Percentiles rank a stretch among this genome's conserved stretches.
These are phyloP conservation scores for Cryptophagus acutangulus DNA, from an alignment of 2,888 invertebrate species.

Conservation along the genomic window DNA sequence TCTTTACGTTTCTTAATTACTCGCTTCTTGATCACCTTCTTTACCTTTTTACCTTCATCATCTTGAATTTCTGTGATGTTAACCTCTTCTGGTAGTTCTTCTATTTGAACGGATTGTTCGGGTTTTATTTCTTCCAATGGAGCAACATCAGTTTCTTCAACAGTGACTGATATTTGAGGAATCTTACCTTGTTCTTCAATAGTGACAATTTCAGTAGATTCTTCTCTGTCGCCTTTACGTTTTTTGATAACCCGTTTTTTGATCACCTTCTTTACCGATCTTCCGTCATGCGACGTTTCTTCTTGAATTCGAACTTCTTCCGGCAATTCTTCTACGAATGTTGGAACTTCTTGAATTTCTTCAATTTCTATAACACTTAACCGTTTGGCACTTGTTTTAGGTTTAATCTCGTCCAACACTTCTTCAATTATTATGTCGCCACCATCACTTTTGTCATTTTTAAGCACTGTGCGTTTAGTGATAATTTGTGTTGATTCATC, in stretches of 20 bases:
- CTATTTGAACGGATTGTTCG: conserved; percentile 41
- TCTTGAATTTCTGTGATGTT: conserved; percentile 40
- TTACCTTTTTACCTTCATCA: conserved; percentile 20
- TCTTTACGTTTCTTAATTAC: conserved; percentile 45
- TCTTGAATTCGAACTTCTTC: conserved; percentile 33
- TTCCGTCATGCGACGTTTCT: conserved; percentile 32
- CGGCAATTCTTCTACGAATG: conserved; percentile 28
- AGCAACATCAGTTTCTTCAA: conserved; percentile 29
- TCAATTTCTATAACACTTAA: conserved; percentile 37
- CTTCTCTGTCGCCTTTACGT: conserved; percentile 40
- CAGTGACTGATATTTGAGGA: conserved; percentile 31
- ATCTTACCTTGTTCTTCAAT: conserved; percentile 41
- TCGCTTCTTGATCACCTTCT: conserved; percentile 41
- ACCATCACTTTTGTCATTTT: conserved; percentile 43
- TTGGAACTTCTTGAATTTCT: conserved; percentile 30
- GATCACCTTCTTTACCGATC: conserved; percentile 32
- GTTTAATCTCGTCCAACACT: conserved; percentile 45
- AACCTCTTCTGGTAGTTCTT: conserved; percentile 44
- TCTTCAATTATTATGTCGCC: conserved; percentile 55
- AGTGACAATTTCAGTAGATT: conserved; percentile 40
- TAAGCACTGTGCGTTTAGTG: conserved; percentile 55
- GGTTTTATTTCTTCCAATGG: conserved; percentile 38
- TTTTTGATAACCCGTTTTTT: conserved; percentile 37
- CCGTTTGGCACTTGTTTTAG: conserved; percentile 2
- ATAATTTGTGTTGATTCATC: conserved; percentile 54